Percentiles rank a stretch among this genome's conserved stretches.
Evolutionary conservation across 2,797 vertebrate genomes (phyloP).

Genomic region (Tapera naevia): DNA sequence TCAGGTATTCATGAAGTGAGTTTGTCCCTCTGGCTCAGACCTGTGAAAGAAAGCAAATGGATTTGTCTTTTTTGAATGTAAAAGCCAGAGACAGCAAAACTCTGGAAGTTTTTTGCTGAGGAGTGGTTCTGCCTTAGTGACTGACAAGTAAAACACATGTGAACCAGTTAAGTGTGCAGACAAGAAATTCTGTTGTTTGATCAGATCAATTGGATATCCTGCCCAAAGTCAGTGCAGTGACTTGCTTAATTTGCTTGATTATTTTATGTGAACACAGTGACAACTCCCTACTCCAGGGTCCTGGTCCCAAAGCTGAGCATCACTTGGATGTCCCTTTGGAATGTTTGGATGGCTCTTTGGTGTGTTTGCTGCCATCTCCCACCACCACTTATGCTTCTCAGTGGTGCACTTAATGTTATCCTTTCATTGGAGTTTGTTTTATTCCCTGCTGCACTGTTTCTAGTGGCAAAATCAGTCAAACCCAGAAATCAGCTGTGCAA

Average conservation of each 20-base stretch:
- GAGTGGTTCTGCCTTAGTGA: neutral
- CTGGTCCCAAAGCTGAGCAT: neutral
- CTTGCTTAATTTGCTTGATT: neutral
- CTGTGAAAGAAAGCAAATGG: neutral
- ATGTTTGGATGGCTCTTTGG: neutral
- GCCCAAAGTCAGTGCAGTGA: neutral
- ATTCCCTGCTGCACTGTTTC: neutral
- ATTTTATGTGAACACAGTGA: neutral
- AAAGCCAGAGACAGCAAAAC: neutral
- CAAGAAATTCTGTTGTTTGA: neutral
- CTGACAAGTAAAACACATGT: rapidly evolving
- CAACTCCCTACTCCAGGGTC: neutral
- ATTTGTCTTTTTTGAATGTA: neutral
- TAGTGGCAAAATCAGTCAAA: neutral
- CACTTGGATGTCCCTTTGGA: neutral
- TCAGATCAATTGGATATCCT: neutral
- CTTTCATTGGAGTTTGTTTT: neutral
- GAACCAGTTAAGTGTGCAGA: neutral
- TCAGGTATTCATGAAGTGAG: rapidly evolving
- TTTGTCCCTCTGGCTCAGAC: neutral
- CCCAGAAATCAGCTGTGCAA: neutral
- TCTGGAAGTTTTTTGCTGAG: neutral
- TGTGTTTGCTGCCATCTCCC: neutral
- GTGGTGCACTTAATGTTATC: rapidly evolving
- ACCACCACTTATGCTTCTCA: neutral